phyloP scores from a whole-genome alignment of 2,797 vertebrate species.

The Peromyscus melanophrys region DNA sequence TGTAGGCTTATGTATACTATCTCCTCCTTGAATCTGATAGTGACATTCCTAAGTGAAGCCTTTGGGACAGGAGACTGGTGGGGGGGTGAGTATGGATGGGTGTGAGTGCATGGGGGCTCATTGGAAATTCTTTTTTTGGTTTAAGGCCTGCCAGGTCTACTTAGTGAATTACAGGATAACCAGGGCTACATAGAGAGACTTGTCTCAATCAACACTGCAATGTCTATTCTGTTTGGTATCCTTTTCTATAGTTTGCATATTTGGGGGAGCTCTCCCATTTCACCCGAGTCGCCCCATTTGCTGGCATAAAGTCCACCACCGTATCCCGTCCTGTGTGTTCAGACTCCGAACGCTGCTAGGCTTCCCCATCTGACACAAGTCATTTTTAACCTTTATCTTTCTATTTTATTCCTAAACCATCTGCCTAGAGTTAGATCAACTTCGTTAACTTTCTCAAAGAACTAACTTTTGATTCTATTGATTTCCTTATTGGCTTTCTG shows the following conservation, averaged over 20 bases:
- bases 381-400: conserved; percentile 2
- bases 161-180: not conserved
- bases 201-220: not conserved
- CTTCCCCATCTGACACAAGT: not conserved
- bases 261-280: not conserved
- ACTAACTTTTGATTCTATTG: conserved; percentile 2
- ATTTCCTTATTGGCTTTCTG: conserved; percentile 8
- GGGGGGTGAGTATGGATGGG: not conserved
- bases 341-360: not conserved
- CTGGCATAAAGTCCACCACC: not conserved
- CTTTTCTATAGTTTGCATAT: not conserved
- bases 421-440: not conserved
- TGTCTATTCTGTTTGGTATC: not conserved
- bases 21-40: not conserved
- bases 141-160: not conserved
- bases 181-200: not conserved
- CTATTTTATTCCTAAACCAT: not conserved
- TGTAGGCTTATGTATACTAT: not conserved
- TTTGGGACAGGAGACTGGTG: not conserved
- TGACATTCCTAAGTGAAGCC: not conserved
- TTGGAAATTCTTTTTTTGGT: not conserved
- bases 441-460: conserved; percentile 42
- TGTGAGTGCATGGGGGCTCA: not conserved
- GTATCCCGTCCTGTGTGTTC: not conserved
- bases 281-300: not conserved